Percentiles rank a stretch among this genome's conserved stretches.
Evolutionary conservation across 1,140 invertebrate species (phyloP).

Genomic region (Phthorimaea operculella): DNA sequence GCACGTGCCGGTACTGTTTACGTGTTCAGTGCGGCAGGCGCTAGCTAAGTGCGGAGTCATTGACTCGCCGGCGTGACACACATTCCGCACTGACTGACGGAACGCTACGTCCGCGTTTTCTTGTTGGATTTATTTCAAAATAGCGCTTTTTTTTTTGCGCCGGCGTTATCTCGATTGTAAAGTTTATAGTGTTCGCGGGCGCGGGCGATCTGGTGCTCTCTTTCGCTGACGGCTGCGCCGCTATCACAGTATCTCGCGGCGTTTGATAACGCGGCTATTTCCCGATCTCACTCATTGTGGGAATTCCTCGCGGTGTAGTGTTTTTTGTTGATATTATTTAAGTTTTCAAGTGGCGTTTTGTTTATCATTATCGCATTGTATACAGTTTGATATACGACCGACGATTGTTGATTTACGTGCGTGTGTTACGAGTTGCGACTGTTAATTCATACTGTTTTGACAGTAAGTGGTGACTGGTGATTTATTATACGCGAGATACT

Average conservation of each 20-base stretch:
- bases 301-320: constrained; percentile 12
- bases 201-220: constrained; percentile 14
- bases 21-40: constrained; percentile 24
- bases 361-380: too few species aligned
- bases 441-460: too few species aligned
- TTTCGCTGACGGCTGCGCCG: constrained; percentile 8
- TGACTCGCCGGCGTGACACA: constrained; percentile 57
- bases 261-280: constrained; percentile 18
- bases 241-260: constrained; percentile 24
- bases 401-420: too few species aligned
- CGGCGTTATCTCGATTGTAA: constrained; percentile 17
- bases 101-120: constrained; percentile 37
- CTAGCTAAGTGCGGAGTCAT: constrained; percentile 35
- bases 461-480: too few species aligned
- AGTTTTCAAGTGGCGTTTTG: not conserved
- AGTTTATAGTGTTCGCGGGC: constrained; percentile 13
- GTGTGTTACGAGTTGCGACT: too few species aligned
- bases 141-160: constrained; percentile 20
- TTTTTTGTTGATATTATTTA: constrained; percentile 3
- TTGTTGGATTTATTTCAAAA: constrained; percentile 22
- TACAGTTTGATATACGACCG: too few species aligned
- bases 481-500: too few species aligned
- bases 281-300: constrained; percentile 13
- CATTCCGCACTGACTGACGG: constrained; percentile 47
- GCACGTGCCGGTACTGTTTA: constrained; percentile 52